Evolutionary conservation across 2,797 vertebrate genomes (phyloP), one percentile per base, ranked within the genome.

Genomic region (Chrosomus eos): DNA sequence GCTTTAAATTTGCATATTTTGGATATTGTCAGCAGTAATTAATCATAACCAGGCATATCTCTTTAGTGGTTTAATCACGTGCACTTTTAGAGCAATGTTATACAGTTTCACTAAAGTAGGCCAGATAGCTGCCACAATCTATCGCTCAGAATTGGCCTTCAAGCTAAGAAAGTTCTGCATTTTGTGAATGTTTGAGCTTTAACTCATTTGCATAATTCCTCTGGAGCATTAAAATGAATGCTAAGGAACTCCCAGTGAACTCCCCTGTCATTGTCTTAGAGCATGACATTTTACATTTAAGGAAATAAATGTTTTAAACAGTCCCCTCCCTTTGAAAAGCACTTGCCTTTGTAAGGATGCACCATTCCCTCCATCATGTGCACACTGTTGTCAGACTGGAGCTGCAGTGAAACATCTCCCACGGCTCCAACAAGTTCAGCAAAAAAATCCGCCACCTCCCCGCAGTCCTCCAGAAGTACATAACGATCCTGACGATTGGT

Each of bases 401-500:
- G 88, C 90, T 99, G 98, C 88, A 99, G 92, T 23, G 98, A 99
- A 40, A 97, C 91, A 0, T 99, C 97, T 2, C 97, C 96, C 73
- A 99, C 96, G 0, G 97, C 97, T 0, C 94, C 95, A 91, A 99
- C 98, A 9, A 99, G 93, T 75, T 98, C 96, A 0, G 95, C 94
- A 93, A 99, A 99, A 94, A 99, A 99, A 93, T 99, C 96, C 0
- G 97, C 97, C 0, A 99, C 92, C 88, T 98, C 96, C 0, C 89
- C 78, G 62, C 98, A 98, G 93, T 97, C 95, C 93, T 95, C 97
- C 91, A 99, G 93, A 90, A 99, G 93, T 81, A 99, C 93, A 23
- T 99, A 99, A 71, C 98, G 98, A 91, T 99, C 98, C 94, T 99
- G 98, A 45, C 98, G 95, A 89, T 99, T 99, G 90, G 97, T 98